phyloP scores from a whole-genome alignment of 2,797 vertebrate genomes.

The Cynopterus sphinx region DNA sequence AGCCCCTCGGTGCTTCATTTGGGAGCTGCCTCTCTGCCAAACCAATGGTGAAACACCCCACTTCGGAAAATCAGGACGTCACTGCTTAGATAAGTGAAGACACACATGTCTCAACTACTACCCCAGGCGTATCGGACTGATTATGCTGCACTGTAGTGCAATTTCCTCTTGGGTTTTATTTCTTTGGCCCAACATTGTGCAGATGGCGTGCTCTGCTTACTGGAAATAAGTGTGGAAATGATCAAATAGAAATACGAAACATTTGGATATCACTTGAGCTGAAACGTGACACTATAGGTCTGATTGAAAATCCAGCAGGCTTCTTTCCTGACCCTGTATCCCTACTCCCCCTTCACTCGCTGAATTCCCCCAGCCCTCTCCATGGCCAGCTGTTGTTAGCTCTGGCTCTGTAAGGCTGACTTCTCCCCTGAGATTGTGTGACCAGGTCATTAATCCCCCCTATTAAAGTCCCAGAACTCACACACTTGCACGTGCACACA shows the following conservation, averaged over 20 bases:
- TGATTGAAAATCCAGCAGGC: conserved; percentile 53
- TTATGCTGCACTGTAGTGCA: neutral
- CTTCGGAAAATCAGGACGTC: neutral
- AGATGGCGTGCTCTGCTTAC: conserved; percentile 53
- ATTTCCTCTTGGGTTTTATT: conserved; percentile 60
- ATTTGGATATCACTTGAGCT: neutral
- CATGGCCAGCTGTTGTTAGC: neutral
- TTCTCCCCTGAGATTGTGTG: neutral
- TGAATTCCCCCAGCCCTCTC: neutral
- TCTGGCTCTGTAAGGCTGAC: neutral
- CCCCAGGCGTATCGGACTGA: neutral
- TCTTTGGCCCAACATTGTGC: conserved; percentile 31
- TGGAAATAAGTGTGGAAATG: conserved; percentile 47
- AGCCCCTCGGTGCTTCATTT: neutral
- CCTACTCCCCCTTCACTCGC: neutral
- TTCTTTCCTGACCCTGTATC: neutral
- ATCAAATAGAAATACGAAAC: neutral
- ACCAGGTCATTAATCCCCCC: neutral
- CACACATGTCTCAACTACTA: conserved; percentile 29
- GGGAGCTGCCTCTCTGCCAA: neutral
- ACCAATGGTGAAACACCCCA: neutral
- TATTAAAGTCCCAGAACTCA: neutral
- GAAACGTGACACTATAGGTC: conserved; percentile 18
- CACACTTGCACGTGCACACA: too few species aligned
- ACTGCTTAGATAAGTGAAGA: conserved; percentile 26